These are phyloP conservation scores for Cristatella mucedo DNA, from an alignment of 2,888 invertebrate genomes.

Conservation along the genomic window DNA sequence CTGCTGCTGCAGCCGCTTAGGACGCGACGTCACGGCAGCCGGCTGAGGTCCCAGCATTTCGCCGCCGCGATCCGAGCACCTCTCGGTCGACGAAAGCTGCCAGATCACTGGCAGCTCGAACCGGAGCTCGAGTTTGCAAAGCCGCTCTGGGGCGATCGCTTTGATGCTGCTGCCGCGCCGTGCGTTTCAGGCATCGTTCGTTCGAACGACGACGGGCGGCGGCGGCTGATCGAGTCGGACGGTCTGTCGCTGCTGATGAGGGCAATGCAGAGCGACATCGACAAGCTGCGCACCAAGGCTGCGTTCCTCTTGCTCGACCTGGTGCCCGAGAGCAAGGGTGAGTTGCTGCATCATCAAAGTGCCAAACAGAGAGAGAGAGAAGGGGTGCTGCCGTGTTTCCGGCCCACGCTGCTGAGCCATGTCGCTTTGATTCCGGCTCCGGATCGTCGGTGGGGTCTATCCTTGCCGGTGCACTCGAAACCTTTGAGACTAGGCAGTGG, in stretches of 20 bases:
- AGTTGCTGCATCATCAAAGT: too few species aligned
- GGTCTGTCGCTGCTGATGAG: conserved; percentile 51
- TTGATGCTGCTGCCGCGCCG: not conserved
- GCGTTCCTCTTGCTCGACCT: conserved; percentile 54
- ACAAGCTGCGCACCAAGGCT: conserved; percentile 52
- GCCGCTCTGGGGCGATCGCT: not conserved
- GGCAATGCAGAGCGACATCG: conserved; percentile 46
- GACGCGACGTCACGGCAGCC: not conserved
- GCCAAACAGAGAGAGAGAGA: too few species aligned
- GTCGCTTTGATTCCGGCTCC: too few species aligned
- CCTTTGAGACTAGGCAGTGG: too few species aligned
- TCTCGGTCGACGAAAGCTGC: conserved; percentile 4
- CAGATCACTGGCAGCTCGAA: not conserved
- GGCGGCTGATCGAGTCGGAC: conserved; percentile 47
- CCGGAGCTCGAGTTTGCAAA: not conserved
- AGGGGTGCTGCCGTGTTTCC: too few species aligned
- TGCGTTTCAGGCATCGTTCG: conserved; percentile 48
- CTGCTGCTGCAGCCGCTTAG: not conserved
- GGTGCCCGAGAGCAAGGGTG: too few species aligned
- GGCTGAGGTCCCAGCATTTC: not conserved
- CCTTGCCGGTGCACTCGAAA: too few species aligned
- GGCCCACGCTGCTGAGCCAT: too few species aligned
- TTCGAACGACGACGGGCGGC: conserved; percentile 47
- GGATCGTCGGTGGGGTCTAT: too few species aligned
- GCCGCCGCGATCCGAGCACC: not conserved